Evolutionary conservation across 1,140 invertebrate species (phyloP).

Genomic region (Melanaphis sacchari): DNA sequence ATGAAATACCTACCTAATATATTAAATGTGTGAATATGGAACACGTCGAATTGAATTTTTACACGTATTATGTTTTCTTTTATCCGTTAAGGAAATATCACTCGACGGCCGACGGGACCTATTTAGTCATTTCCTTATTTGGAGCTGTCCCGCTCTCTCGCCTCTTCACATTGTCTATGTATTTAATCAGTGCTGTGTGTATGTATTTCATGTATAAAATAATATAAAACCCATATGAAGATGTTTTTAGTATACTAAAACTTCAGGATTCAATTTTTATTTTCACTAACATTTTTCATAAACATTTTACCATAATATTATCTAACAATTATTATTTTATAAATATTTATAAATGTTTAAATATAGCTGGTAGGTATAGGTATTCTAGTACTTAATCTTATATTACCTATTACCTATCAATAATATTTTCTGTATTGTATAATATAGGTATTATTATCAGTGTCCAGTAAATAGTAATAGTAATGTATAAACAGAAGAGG

Average conservation of each 20-base stretch:
- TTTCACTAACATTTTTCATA: not conserved
- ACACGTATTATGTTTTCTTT: not conserved
- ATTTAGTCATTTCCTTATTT: not conserved
- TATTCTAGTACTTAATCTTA: no score
- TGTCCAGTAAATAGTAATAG: no score
- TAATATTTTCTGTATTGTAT: no score
- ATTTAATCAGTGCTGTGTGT: not conserved
- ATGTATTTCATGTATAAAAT: not conserved
- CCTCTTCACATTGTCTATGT: not conserved
- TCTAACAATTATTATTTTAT: no score
- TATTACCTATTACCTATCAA: no score
- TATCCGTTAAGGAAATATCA: not conserved
- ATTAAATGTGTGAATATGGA: not conserved
- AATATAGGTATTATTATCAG: no score
- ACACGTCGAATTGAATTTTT: not conserved
- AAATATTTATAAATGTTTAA: no score
- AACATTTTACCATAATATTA: no score
- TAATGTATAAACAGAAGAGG: no score
- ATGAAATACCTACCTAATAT: no score
- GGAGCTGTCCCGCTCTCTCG: not conserved
- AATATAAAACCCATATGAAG: not conserved
- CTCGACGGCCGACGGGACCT: not conserved
- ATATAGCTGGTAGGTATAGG: no score
- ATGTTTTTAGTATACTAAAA: not conserved
- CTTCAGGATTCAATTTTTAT: not conserved